Conservation (phyloP, 2,888 invertebrate genomes). For the Dysmachus trigonus region DNA sequence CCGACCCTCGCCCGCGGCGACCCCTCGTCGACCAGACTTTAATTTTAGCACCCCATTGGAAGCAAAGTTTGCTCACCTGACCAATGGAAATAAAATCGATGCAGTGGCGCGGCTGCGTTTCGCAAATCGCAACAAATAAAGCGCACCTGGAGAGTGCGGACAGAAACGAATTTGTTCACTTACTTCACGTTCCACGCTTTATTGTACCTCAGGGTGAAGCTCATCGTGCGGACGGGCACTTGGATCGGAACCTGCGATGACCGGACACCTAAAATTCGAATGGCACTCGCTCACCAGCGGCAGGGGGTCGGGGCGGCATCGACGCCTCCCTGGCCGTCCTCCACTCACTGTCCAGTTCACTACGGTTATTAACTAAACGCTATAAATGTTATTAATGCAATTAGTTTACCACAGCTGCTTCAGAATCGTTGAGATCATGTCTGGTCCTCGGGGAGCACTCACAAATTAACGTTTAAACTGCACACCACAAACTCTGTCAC, state of each 20-base stretch:
- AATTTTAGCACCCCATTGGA: background rate
- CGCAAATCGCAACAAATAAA: background rate
- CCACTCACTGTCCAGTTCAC: background rate
- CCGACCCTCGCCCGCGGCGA: background rate
- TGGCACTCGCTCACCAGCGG: background rate
- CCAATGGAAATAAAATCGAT: background rate
- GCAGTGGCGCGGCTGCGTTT: background rate
- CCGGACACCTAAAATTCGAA: background rate
- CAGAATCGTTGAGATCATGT: slow-evolving; percentile 18
- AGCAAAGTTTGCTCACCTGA: background rate
- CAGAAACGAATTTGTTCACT: background rate
- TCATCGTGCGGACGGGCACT: slow-evolving; percentile 4
- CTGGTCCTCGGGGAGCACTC: background rate
- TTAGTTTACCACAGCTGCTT: slow-evolving; percentile 34
- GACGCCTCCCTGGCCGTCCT: background rate
- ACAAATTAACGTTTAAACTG: background rate
- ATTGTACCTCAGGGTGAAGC: slow-evolving; percentile 16
- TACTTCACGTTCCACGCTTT: slow-evolving; percentile 39
- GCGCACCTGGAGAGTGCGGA: background rate
- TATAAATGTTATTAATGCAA: background rate
- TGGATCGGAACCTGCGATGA: background rate
- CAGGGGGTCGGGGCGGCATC: background rate
- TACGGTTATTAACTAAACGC: background rate
- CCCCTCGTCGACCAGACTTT: background rate
- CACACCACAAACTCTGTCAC: background rate